These are phyloP conservation scores for Psilopsiagon aurifrons DNA, from an alignment of 2,113 vertebrate genomes.

Conservation along the genomic window DNA sequence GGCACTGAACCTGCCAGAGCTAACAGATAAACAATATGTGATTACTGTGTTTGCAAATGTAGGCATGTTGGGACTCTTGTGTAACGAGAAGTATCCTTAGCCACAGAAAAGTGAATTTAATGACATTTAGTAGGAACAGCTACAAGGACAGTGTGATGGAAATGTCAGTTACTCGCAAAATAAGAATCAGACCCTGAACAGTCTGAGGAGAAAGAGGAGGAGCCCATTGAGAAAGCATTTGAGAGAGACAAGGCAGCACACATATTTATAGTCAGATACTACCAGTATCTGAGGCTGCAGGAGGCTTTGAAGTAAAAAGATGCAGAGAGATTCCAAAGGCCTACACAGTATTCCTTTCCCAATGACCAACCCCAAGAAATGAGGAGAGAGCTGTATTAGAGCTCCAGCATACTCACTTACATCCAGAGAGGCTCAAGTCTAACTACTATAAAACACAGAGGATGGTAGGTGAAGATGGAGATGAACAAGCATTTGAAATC, in stretches of 20 bases:
- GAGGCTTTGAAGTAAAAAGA: background rate
- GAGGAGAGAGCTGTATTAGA: background rate
- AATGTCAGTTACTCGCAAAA: background rate
- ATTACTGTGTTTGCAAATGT: constrained; percentile 5
- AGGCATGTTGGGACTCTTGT: background rate
- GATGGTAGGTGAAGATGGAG: background rate
- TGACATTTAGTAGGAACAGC: background rate
- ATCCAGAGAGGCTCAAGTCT: background rate
- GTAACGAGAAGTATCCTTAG: background rate
- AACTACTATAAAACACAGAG: background rate
- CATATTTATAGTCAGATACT: background rate
- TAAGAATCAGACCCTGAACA: background rate
- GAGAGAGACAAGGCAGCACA: background rate
- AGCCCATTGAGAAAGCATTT: background rate
- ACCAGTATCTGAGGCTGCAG: background rate
- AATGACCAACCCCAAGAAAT: background rate
- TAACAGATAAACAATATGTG: background rate
- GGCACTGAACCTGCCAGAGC: background rate
- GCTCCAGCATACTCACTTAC: background rate
- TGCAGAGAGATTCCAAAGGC: background rate
- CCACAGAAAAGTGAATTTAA: background rate
- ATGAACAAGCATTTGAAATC: background rate
- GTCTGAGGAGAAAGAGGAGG: background rate
- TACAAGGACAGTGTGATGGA: background rate
- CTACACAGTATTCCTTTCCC: background rate